Evolutionary conservation across 1,140 invertebrate genomes (phyloP).

Genomic region (Aethina tumida): DNA sequence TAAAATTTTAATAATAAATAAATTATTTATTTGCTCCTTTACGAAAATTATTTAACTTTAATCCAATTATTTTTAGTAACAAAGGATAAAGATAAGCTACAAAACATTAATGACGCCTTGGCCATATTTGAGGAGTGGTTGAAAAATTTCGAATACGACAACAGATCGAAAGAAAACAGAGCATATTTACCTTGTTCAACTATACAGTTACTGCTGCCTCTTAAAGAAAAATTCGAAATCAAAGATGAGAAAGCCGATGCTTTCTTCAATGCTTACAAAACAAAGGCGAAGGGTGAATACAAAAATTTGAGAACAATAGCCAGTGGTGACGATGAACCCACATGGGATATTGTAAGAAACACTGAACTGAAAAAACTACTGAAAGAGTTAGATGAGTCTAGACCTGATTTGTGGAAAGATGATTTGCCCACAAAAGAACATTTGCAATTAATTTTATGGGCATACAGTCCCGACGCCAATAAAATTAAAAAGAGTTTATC

Average conservation of each 20-base stretch:
- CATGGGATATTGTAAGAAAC: slow-evolving; percentile 56
- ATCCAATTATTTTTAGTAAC: slow-evolving; percentile 47
- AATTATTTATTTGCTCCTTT: no score
- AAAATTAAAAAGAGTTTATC: slow-evolving; percentile 38
- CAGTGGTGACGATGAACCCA: slow-evolving; percentile 40
- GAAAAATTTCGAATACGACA: slow-evolving; percentile 49
- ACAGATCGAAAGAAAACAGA: slow-evolving; percentile 49
- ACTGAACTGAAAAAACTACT: slow-evolving; percentile 42
- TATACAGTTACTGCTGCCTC: slow-evolving; percentile 30
- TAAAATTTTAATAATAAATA: no score
- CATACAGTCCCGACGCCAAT: slow-evolving; percentile 48
- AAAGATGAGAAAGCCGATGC: slow-evolving; percentile 32
- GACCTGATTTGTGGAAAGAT: slow-evolving; percentile 46
- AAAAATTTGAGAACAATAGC: slow-evolving; percentile 50
- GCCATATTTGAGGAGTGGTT: slow-evolving; percentile 52
- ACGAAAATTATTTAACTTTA: no score
- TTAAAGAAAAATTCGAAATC: slow-evolving; percentile 29
- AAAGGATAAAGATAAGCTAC: slow-evolving; percentile 53
- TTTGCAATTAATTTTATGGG: slow-evolving; percentile 50
- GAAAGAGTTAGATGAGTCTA: slow-evolving; percentile 41
- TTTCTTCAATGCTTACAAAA: slow-evolving; percentile 42
- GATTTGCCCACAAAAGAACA: slow-evolving; percentile 50
- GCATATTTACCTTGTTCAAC: slow-evolving; percentile 43
- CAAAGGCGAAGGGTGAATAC: slow-evolving; percentile 49
- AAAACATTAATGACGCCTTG: slow-evolving; percentile 53